Base-by-base conservation (phyloP, 2,888 invertebrate species). In the Theretra japonica region DNA sequence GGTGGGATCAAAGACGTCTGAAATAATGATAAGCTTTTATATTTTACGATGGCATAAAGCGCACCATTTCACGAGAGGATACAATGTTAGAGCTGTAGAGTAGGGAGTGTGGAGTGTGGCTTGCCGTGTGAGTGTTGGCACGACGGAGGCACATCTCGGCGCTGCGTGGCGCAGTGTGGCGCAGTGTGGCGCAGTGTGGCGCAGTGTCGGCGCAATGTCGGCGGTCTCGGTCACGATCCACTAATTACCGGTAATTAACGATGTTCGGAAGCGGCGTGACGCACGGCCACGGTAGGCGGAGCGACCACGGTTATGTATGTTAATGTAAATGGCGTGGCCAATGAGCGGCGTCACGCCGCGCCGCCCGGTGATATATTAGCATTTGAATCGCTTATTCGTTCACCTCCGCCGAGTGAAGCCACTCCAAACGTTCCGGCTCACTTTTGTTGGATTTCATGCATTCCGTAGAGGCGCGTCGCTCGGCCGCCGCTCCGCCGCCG, bases 291-390 rank as follows among this genome's bases (percentile, higher is more conserved):
- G 76, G 90, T 86, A 83, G 93, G 93, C 92, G 93, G 90, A 86
- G 93, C 92, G 76, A 82, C 77, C 83, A 81, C 84, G 83, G 85
- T 86, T 90, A 88, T 88, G 85, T 91, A 93, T 93, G 93, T 90
- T 93, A 93, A 94, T 94, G 90, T 88, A 89, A 90, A 91, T 86
- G 89, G 82, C 88, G 83, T 87, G 83, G 87, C 94, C 94, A 94
- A 94, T 94, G 89, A 90, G 89, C 85, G 86, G 75, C 90, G 88
- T 90, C 90, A 90, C 86, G 87, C 83, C 85, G 83, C 86, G 79
- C 92, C 90, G 91, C 90, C 90, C 88, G 83, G 94, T 94, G 93
- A 94, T 93, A 94, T 94, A 94, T 94, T 94, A 93, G 90, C 92
- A 93, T 94, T 94, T 91, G 91, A 92, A 93, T 89, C 90, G 92